Evolutionary conservation across 2,888 invertebrate genomes (phyloP).

Genomic region (Agrilus biguttatus): DNA sequence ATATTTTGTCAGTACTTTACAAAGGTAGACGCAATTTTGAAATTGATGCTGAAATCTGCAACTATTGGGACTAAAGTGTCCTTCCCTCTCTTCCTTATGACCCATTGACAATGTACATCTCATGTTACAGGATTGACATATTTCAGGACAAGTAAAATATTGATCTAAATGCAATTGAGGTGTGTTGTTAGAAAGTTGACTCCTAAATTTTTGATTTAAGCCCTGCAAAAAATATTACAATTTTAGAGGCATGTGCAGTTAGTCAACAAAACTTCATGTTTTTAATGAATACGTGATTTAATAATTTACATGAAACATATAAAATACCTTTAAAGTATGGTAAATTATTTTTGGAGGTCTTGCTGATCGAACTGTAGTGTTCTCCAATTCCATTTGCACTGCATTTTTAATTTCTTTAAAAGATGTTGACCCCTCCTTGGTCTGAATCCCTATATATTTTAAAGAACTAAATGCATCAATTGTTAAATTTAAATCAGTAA

Average conservation of each 20-base stretch:
- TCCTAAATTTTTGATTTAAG: slow-evolving; percentile 62
- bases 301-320: background rate
- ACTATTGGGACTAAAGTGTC: slow-evolving; percentile 36
- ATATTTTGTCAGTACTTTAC: slow-evolving; percentile 31
- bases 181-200: slow-evolving; percentile 44
- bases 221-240: slow-evolving; percentile 27
- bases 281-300: background rate
- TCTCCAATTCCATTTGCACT: slow-evolving; percentile 47
- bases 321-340: slow-evolving; percentile 45
- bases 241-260: background rate
- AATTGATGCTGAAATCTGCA: slow-evolving; percentile 59
- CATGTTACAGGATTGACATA: slow-evolving; percentile 53
- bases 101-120: slow-evolving; percentile 53
- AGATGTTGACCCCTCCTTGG: slow-evolving; percentile 38
- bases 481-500: slow-evolving; percentile 44
- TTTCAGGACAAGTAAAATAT: slow-evolving; percentile 61
- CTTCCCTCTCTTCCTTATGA: slow-evolving; percentile 44
- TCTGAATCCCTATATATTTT: slow-evolving; percentile 50
- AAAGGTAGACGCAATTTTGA: slow-evolving; percentile 52
- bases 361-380: slow-evolving; percentile 55
- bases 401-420: slow-evolving; percentile 42
- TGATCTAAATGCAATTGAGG: slow-evolving; percentile 60
- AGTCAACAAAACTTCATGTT: background rate
- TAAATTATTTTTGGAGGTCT: slow-evolving; percentile 52
- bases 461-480: slow-evolving; percentile 60